These are phyloP conservation scores for Drosophila monieri DNA, from an alignment of 2,888 invertebrate species.

Conservation along the genomic window DNA sequence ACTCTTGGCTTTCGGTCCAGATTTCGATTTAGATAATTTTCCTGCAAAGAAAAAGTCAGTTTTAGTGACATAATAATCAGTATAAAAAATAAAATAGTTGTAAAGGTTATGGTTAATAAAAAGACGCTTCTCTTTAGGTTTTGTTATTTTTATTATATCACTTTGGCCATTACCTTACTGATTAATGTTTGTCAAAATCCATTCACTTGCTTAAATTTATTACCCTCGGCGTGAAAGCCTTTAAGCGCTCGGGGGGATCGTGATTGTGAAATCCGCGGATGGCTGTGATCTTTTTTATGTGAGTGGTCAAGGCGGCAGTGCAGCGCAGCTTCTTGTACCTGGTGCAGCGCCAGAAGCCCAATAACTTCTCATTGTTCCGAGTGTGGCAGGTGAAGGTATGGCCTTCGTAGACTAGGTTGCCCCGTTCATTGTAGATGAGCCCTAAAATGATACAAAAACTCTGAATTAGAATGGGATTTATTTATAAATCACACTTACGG, in stretches of 20 bases:
- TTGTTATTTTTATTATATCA: not conserved
- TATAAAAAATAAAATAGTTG: not conserved
- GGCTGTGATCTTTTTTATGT: constrained; percentile 67
- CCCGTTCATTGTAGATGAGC: constrained; percentile 81
- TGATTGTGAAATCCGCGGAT: constrained; percentile 80
- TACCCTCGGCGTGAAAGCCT: constrained; percentile 55
- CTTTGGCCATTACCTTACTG: not conserved
- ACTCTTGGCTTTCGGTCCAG: not conserved
- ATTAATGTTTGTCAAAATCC: not conserved
- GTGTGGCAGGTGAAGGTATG: constrained; percentile 73
- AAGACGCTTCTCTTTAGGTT: not conserved
- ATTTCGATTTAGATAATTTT: not conserved
- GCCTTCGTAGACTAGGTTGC: constrained; percentile 80
- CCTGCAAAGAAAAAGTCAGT: not conserved
- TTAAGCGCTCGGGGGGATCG: constrained; percentile 58
- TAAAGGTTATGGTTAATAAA: not conserved
- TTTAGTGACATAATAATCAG: not conserved
- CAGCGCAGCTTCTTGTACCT: constrained; percentile 77
- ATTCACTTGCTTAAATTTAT: constrained; percentile 3
- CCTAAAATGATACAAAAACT: constrained; percentile 29
- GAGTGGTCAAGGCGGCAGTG: constrained; percentile 76
- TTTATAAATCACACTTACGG: not conserved
- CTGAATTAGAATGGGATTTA: not conserved
- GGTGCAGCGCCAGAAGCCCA: constrained; percentile 81
- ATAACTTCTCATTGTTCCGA: constrained; percentile 64